Evolutionary conservation across 2,888 invertebrate genomes (phyloP).

Genomic region (Oscheius sp.): DNA sequence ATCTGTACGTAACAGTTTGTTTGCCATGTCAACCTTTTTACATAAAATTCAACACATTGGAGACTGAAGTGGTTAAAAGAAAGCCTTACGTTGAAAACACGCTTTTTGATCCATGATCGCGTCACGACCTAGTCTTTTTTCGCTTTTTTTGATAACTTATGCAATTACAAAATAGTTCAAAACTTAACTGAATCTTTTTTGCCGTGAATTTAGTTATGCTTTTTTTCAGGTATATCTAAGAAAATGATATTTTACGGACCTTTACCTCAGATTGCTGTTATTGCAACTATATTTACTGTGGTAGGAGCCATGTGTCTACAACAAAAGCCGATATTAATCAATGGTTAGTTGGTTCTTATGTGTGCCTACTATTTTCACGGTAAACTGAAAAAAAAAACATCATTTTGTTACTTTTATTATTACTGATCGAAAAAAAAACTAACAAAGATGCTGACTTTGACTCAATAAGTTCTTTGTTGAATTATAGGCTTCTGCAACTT

Average conservation of each 20-base stretch:
- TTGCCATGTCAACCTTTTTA: not conserved
- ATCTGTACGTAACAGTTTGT: slow-evolving; percentile 16
- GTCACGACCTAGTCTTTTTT: not conserved
- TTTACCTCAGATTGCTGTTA: slow-evolving; percentile 23
- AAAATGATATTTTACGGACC: slow-evolving; percentile 28
- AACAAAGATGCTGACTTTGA: not conserved
- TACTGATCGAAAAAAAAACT: not conserved
- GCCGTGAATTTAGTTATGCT: not conserved
- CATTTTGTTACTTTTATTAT: not conserved
- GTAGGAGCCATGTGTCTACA: slow-evolving; percentile 4
- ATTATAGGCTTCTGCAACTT: not conserved
- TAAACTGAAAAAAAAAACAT: not conserved
- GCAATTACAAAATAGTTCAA: not conserved
- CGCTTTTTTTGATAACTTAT: not conserved
- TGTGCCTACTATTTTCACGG: not conserved
- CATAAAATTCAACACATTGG: not conserved
- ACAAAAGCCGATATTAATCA: slow-evolving; percentile 27
- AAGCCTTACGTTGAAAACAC: too few species aligned
- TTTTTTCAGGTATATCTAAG: not conserved
- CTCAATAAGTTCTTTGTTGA: not conserved
- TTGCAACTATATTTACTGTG: slow-evolving; percentile 22
- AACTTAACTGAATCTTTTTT: not conserved
- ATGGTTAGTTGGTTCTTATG: slow-evolving; percentile 21
- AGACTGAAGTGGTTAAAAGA: not conserved
- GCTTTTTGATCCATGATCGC: too few species aligned